Evolutionary conservation across 2,888 invertebrate genomes (phyloP).

Genomic region (Eristalis pertinax): DNA sequence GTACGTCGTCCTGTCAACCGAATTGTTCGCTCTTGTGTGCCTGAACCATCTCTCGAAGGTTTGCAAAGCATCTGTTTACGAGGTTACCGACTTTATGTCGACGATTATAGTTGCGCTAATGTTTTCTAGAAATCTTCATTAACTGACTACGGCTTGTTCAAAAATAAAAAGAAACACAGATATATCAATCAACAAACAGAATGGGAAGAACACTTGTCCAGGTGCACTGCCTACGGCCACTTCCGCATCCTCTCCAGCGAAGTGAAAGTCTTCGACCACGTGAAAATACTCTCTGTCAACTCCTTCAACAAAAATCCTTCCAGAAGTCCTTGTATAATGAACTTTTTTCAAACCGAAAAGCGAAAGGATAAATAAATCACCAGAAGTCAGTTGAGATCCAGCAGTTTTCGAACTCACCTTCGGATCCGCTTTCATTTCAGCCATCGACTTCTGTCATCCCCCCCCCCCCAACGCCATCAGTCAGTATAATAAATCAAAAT

Average conservation of each 20-base stretch:
- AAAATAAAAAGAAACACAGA: no score
- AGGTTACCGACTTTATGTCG: no score
- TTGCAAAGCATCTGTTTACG: no score
- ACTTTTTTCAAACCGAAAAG: background rate
- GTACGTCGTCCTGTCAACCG: no score
- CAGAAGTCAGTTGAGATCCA: background rate
- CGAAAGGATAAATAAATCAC: constrained; percentile 14
- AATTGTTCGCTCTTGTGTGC: no score
- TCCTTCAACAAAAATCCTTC: background rate
- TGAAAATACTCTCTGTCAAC: background rate
- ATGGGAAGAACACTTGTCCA: no score
- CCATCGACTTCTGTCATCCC: background rate
- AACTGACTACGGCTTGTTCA: no score
- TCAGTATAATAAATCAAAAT: constrained; percentile 46
- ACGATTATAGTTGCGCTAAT: no score
- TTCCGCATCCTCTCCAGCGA: background rate
- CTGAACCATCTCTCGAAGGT: no score
- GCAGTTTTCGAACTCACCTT: constrained; percentile 10
- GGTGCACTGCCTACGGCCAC: no score
- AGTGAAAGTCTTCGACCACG: background rate
- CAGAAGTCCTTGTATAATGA: background rate
- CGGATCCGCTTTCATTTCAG: background rate
- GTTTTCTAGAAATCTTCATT: no score
- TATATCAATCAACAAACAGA: no score
- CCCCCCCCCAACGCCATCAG: background rate